A percentile compares a stretch with the other conserved stretches of the same genome.
These are phyloP conservation scores for Lepidotrigona ventralis DNA, from an alignment of 1,140 invertebrate species.

Conservation along the genomic window DNA sequence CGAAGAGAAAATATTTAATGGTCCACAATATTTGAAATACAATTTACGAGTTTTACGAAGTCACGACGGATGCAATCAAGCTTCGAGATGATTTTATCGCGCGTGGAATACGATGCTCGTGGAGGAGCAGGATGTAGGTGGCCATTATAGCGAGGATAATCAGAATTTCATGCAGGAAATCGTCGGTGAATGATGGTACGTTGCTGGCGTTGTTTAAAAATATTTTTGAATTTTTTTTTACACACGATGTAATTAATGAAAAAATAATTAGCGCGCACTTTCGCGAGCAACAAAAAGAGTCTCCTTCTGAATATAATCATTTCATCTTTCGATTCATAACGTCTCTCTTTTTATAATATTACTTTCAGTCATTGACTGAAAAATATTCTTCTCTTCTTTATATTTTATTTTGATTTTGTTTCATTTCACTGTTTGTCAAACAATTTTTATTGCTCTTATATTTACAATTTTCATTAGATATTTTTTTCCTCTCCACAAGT, in stretches of 20 bases:
- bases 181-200: constrained; percentile 23
- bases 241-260: constrained; percentile 24
- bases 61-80: neutral
- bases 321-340: neutral
- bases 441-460: no score
- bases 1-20: neutral
- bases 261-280: constrained; percentile 46
- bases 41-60: neutral
- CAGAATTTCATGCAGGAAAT: constrained; percentile 50
- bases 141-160: constrained; percentile 26
- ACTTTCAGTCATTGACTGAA: neutral
- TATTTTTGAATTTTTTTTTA: constrained; percentile 6
- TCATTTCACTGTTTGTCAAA: no score
- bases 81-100: neutral
- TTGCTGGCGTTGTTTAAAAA: constrained; percentile 46
- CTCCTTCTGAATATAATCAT: neutral
- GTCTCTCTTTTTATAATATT: neutral
- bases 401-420: no score
- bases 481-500: no score
- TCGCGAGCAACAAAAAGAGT: constrained; percentile 15
- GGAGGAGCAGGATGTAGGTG: neutral
- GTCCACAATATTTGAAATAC: neutral
- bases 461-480: no score
- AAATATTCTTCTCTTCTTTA: neutral
- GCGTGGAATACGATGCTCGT: neutral